Base-by-base conservation (phyloP, 2,888 invertebrate genomes). In the Hartigia nigra region DNA sequence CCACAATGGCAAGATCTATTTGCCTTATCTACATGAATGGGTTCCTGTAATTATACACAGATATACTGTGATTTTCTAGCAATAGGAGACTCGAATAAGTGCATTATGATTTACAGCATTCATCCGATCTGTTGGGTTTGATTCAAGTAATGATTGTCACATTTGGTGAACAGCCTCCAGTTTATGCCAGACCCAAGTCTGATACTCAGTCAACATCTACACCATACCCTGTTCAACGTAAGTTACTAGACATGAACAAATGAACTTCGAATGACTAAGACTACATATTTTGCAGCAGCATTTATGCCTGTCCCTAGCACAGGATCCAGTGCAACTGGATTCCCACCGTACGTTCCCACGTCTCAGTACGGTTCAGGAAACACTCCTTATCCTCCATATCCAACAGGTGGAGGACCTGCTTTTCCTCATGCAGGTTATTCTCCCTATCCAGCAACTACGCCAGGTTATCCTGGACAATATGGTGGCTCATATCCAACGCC, bases 11-110 rank as follows among this genome's bases (percentile, higher is more conserved):
- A 98, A 98, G 92, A 95, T 99, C 78, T 99, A 98, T 92, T 93
- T 99, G 88, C 99, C 99, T 1, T 99, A 98, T 93, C 93, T 99
- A 81, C 98, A 98, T 89, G 98, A 99, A 86, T 99, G 99, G 99
- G 93, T 94, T 79, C 94, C 95, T 74, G 95, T 95, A 92, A 92
- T 93, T 90, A 77, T 74, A n/a, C 12, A 37, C 34, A 31, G n/a
- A 35, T 70, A 31, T 76, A 31, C 69, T 76, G 55, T 32, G 34
- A 34, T n/a, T 23, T 55, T 23, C 55, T 55, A 55, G 23, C 23
- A 23, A 23, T 55, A 55, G 14, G 55, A 72, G 31, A 72, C 12
- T 72, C 39, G 32, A 32, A 75, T 74, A 72, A 72, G 55, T 55
- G 9, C 55, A 55, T 55, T 75, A 34, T 72, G 31, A 72, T 72